These are phyloP conservation scores for Thomomys bottae DNA, from an alignment of 2,113 vertebrate genomes.

Conservation along the genomic window DNA sequence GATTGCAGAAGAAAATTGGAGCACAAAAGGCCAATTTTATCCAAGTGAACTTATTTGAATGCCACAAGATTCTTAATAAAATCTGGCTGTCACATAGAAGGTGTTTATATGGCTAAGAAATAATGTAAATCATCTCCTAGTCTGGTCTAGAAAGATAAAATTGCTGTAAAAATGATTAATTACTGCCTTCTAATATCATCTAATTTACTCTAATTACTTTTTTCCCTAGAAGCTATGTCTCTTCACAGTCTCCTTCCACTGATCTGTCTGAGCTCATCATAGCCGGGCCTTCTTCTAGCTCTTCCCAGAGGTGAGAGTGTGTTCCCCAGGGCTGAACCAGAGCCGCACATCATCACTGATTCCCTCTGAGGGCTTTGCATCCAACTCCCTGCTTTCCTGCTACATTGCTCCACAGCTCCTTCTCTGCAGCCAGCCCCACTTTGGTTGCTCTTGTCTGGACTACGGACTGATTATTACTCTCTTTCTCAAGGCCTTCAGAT, in stretches of 20 bases:
- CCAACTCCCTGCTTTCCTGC: background rate
- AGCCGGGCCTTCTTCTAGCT: background rate
- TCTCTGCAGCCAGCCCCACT: background rate
- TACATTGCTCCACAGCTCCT: background rate
- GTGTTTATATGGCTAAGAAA: conserved; percentile 52
- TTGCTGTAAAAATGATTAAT: conserved; percentile 50
- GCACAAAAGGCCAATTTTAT: conserved; percentile 49
- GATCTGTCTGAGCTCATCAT: background rate
- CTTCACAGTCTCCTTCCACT: background rate
- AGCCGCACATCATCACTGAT: background rate
- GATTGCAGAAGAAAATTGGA: conserved; percentile 52
- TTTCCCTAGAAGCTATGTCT: background rate
- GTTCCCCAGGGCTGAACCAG: background rate
- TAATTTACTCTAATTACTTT: conserved; percentile 46
- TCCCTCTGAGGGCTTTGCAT: background rate
- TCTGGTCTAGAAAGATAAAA: conserved; percentile 57
- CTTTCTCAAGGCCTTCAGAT: background rate
- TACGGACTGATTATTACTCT: background rate
- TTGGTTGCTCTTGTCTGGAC: background rate
- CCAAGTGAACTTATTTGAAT: conserved; percentile 67
- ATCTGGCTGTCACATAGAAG: conserved; percentile 27
- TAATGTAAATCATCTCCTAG: conserved; percentile 61
- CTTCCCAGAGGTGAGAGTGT: background rate
- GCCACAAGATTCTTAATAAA: conserved; percentile 56
- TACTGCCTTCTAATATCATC: conserved; percentile 8